A percentile compares a stretch with the other conserved stretches of the same genome.
phyloP scores from a whole-genome alignment of 2,797 vertebrate species.

The Todus mexicanus region DNA sequence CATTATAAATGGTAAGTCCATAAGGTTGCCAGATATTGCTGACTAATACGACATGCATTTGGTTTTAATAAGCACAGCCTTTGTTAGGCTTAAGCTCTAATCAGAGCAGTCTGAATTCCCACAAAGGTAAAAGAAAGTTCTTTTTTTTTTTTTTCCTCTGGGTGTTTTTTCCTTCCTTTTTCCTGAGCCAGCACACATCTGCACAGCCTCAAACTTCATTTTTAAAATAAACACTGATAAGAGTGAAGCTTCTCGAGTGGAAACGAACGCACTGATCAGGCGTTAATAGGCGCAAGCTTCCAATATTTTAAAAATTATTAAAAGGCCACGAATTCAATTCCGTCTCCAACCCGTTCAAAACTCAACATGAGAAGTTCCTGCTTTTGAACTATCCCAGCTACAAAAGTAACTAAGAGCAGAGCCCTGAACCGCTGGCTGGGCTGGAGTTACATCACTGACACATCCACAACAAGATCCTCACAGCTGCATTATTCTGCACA shows the following conservation, averaged over 20 bases:
- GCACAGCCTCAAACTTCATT: not conserved
- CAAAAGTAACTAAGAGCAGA: not conserved
- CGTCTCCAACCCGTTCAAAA: not conserved
- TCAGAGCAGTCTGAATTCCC: not conserved
- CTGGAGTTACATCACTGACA: not conserved
- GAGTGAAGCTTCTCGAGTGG: not conserved
- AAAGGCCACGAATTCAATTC: not conserved
- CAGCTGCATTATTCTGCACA: not conserved
- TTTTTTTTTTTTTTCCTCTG: not conserved
- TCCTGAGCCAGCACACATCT: not conserved
- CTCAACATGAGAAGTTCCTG: not conserved
- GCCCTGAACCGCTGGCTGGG: not conserved
- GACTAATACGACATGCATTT: not conserved
- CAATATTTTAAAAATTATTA: not conserved
- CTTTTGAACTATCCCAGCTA: not conserved
- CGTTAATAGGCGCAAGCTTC: not conserved
- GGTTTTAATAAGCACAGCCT: not conserved
- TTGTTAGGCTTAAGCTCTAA: not conserved
- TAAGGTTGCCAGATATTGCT: not conserved
- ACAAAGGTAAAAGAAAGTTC: not conserved
- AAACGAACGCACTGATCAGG: not conserved
- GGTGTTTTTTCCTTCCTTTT: not conserved
- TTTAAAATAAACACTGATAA: not conserved
- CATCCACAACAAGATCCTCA: fast-evolving
- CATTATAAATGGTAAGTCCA: not conserved